A percentile compares a stretch with the other conserved stretches of the same genome.
phyloP scores from a whole-genome alignment of 1,140 invertebrate genomes.

The Uloborus diversus region DNA sequence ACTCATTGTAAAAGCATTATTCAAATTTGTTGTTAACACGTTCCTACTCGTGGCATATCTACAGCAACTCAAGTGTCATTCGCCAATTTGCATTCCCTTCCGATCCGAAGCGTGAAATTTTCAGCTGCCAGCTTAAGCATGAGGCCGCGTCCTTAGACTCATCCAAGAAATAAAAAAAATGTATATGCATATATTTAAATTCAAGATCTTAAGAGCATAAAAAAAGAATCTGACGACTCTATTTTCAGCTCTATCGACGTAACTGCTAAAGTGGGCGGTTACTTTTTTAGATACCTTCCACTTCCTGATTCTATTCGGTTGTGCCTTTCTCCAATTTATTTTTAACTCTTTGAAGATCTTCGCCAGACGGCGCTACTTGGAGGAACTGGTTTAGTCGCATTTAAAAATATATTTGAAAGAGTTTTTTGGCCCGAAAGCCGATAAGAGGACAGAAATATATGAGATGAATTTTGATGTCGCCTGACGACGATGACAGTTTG shows the following conservation, averaged over 20 bases:
- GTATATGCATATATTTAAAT: neutral
- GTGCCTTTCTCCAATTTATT: too few species aligned
- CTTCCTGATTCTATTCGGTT: constrained; percentile 30
- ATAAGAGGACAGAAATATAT: constrained; percentile 41
- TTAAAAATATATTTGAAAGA: constrained; percentile 28
- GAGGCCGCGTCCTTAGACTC: neutral
- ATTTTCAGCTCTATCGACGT: constrained; percentile 10
- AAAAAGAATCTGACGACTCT: neutral
- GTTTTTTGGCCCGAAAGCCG: constrained; percentile 31
- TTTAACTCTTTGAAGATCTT: constrained; percentile 30
- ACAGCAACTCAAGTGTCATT: neutral
- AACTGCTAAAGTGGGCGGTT: constrained; percentile 23
- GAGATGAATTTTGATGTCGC: constrained; percentile 17
- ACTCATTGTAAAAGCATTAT: too few species aligned
- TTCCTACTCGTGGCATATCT: neutral
- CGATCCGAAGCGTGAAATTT: neutral
- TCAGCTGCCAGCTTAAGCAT: neutral
- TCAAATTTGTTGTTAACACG: too few species aligned
- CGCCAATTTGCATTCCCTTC: neutral
- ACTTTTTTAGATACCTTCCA: constrained; percentile 19
- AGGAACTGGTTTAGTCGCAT: constrained; percentile 15
- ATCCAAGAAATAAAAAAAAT: neutral
- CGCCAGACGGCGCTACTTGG: constrained; percentile 22
- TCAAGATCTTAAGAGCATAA: neutral
- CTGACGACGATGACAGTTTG: constrained; percentile 4